Evolutionary conservation across 2,113 vertebrate genomes (phyloP), one percentile per base, ranked within the genome.

Genomic region (Pipra filicauda): DNA sequence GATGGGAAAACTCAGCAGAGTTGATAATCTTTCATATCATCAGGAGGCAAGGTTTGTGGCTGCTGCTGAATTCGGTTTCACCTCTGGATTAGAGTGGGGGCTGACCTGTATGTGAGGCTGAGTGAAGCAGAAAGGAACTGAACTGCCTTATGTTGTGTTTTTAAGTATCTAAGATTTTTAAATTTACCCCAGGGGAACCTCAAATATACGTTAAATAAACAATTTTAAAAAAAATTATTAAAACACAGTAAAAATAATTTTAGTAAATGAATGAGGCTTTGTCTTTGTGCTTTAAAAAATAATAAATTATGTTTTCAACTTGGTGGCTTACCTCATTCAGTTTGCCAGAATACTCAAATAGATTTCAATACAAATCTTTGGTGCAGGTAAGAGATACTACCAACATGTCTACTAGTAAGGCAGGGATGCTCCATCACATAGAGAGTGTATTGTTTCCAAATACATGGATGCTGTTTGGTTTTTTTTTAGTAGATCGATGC

Each of bases 1-100:
- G 54, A 73, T 81, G 33, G 37, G 43, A 64, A 43, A 75, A 66
- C 13, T 65, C 46, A 73, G 9, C 5, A 1, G 62, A 66, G 27
- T 58, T 0, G 0, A 3, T 66, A 41, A 43, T 1, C 0, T 59
- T 84, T 81, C 2, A 1, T 67, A 19, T 49, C 57, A 67, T 51
- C 33, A 48, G 28, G 22, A 52, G n/a, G 11, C 22, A 41, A 37
- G 10, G 9, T 67, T 57, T 65, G 33, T 26, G 57, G 37, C 44
- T 78, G 51, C 54, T 84, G 23, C 44, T 26, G 49, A 82, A 49
- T 67, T 37, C 0, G 0, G 3, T 67, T 58, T 84, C 12, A 37
- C 7, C 11, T 55, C n/a, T 57, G 65, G 26, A 7, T 79, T 66
- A 28, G 18, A 23, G 28, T 30, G 37, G 20, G 17, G 30, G 12